Evolutionary conservation across 2,113 vertebrate genomes (phyloP), one percentile per base, ranked within the genome.

Genomic region (Equus quagga): DNA sequence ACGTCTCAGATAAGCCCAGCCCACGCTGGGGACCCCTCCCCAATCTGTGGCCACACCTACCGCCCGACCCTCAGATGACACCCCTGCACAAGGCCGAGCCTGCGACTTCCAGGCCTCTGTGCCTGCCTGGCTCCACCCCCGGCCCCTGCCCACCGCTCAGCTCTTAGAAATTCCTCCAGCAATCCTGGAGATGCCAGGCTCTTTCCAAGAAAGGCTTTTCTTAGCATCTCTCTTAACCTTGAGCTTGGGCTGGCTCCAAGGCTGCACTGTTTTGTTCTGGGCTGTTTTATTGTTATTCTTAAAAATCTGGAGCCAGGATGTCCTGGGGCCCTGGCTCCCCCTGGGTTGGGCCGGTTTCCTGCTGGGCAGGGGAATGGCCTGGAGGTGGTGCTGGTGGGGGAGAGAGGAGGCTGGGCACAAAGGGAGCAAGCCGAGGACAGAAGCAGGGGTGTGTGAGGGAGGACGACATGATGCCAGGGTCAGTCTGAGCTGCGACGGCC

Each of bases 231-330:
- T 86, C 82, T 85, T 90, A 96, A 98, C 26, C 46, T 95, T 97
- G 70, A 84, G 62, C 96, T 98, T 98, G 96, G 97, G 97, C 94
- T 18, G 0, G 0, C 89, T 96, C 98, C 97, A 94, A 97, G 92
- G 95, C 84, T 86, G 97, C 97, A 96, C 94, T 89, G 96, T 96
- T 98, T 98, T 97, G 97, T 98, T 98, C 97, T 98, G 95, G 89
- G 44, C 36, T 80, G n/a, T 89, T 96, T 98, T 89, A 96, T 97
- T 97, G 95, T 97, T 96, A 73, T 83, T 97, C 93, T 97, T 83
- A 82, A 96, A 97, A 97, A 86, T 93, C 91, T 97, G 94, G 98
- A 97, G 93, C 97, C 96, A 97, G 97, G 93, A 96, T 97, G 97
- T 97, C 90, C 98, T 94, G 97, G 95, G 79, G 94, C 94, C 56